Base-by-base conservation (phyloP, 2,797 vertebrate species). In the Premnoplex brunnescens region DNA sequence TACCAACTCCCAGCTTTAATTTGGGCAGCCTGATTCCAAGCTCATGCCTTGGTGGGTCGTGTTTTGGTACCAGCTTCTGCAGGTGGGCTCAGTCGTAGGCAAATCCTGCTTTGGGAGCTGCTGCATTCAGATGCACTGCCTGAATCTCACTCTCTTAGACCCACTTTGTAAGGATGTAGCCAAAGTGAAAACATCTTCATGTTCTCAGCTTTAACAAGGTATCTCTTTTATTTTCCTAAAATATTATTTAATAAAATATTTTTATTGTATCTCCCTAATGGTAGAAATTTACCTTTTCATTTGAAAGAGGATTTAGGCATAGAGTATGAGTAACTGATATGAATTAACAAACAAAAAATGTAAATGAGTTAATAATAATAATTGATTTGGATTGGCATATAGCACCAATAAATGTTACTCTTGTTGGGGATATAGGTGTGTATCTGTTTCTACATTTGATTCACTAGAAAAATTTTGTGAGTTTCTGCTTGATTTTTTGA, bases 71-170 rank as follows among this genome's bases (percentile, higher is more conserved):
- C 51, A 39, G 22, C 19, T 69, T 49, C 67, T 79, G 14, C 34
- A 48, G 0, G 32, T 2, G 1, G 27, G 48, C 27, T 62, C 24
- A 19, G 32, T 44, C 6, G 0, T 7, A 63, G 14, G 24, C 51
- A 77, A 58, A 34, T 10, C 17, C 41, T 86, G 23, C 36, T 54
- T 74, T 63, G 59, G 63, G 34, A 68, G 46, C 46, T 52, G 46
- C 67, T 81, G 46, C 63, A 4, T 56, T 64, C 26, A 16, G 30
- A 60, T 21, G 16, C 21, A 23, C 7, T 3, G 16, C 2, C 2
- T 30, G 24, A 79, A 43, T 83, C 30, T 52, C 11, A 52, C 17
- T 73, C 19, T 51, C 1, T 1, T 48, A 58, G 24, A 59, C 9
- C 36, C 8, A 12, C 21, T 34, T 19, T 6, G 15, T 34, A 51